Evolutionary conservation across 1,140 invertebrate species (phyloP), one percentile per base, ranked within the genome.

Genomic region (Dinothrombium tinctorium): DNA sequence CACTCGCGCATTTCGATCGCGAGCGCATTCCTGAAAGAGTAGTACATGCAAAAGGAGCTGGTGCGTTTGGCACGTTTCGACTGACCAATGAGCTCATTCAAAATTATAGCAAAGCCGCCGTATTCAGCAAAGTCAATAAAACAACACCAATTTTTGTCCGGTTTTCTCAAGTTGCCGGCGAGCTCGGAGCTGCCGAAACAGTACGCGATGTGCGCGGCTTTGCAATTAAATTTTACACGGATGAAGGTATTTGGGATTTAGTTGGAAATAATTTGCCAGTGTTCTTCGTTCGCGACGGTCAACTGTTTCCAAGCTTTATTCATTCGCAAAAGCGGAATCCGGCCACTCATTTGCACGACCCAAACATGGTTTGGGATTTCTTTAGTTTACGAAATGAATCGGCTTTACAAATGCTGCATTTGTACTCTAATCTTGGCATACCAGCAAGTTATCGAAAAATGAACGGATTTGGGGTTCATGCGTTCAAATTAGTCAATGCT

Each of bases 221-320:
- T 60, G 83, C 89, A 22, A 60, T 92, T 0, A 94, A 94, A 56
- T 86, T 94, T 54, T 95, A 94, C 58, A 89, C 87, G 4, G 84
- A 94, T 44, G 81, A 92, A 53, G 89, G 89, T 29, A 78, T 83
- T 54, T 95, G 84, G 83, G 87, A 95, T 66, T 57, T 92, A 42
- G 83, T 89, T 31, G 84, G 86, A n/a, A 92, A 92, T 57, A 94
- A 94, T 54, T 92, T 84, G 0, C 87, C 89, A 1, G 77, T 95
- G 44, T 94, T 95, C 64, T 94, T 94, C 57, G 74, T 92, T 47
- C 71, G 84, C 24, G 87, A 95, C 59, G 78, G 87, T 0, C 68
- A 86, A n/a, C 62, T 87, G n/a, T 92, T 94, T 61, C 77, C 80
- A 4, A 76, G 73, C 50, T 87, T 89, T 49, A 81, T 87, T 48